Percentiles rank a stretch among this genome's conserved stretches.
Evolutionary conservation across 1,140 invertebrate species (phyloP).

Genomic region (Drosophila lowei): DNA sequence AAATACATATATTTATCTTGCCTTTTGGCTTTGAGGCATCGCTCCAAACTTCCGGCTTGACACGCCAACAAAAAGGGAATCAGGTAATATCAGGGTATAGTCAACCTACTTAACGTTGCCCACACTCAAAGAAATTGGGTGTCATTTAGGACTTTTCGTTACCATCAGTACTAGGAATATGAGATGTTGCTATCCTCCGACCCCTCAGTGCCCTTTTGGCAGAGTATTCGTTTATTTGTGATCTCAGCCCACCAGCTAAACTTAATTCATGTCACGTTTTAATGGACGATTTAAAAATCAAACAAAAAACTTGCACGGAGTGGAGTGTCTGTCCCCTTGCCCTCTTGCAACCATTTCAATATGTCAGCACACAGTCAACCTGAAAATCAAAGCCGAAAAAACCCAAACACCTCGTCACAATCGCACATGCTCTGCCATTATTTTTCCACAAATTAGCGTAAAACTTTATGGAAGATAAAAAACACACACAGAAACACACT

Average conservation of each 20-base stretch:
- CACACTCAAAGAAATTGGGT: constrained; percentile 15
- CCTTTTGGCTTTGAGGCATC: constrained; percentile 21
- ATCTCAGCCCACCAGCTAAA: constrained; percentile 8
- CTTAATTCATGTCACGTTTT: constrained; percentile 51
- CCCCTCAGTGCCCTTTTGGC: no score
- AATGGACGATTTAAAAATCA: constrained; percentile 17
- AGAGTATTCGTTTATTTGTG: no score
- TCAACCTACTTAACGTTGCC: neutral
- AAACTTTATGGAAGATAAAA: constrained; percentile 27
- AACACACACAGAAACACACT: neutral
- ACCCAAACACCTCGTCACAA: neutral
- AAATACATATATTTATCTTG: constrained; percentile 36
- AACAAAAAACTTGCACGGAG: constrained; percentile 5
- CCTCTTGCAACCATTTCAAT: neutral
- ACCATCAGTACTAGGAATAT: no score
- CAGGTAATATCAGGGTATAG: constrained; percentile 1
- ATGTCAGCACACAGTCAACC: constrained; percentile 18
- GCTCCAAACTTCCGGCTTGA: constrained; percentile 62
- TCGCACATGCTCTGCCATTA: constrained; percentile 7
- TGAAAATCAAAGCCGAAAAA: constrained; percentile 4
- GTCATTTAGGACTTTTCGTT: neutral
- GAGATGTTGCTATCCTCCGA: no score
- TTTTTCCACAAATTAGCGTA: constrained; percentile 28
- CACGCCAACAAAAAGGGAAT: constrained; percentile 17
- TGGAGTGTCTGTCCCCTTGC: neutral